Base-by-base conservation (phyloP, 2,888 invertebrate genomes). In the Prostheceraeus crozeri region DNA sequence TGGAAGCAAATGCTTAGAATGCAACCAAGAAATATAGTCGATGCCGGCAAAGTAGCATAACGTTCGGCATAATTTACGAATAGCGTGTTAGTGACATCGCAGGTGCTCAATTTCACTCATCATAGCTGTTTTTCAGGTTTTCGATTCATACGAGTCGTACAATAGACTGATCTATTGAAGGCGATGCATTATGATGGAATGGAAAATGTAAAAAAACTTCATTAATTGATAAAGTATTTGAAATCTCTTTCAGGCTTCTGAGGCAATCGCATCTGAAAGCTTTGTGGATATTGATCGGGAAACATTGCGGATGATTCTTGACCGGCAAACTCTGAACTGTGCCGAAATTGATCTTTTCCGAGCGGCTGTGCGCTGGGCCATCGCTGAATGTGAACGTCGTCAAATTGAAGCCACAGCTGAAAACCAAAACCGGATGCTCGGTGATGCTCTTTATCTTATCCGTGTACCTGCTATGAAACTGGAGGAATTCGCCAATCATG, bases 281-380 rank as follows among this genome's bases (percentile, higher is more conserved):
- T 93, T 94, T 80, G 85, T 87, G 66, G 93, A 94, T 75, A 90
- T 94, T 72, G 93, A 93, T 78, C 84, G 86, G 69, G 85, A 87
- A 67, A 93, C 93, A 25, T 81, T 93, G 68, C 87, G 89, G 76
- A 87, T 87, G 61, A 89, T 93, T 67, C 81, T 94, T 68, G 85
- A 85, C 57, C 82, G 93, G 66, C 93, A 94, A 78, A 91, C 93
- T 1, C 81, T 94, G 46, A 93, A 93, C 77, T 90, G 89, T 75
- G 88, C 88, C 76, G 94, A 94, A 79, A 85, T 87, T 68, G 72
- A 73, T 16, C 65, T 78, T n/a, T 79, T 91, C 77, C 87, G 89
- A 74, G 90, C 93, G 14, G 89, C 89, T 1, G 80, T 90, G 63
- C 84, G 85, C 66, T 94, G 94, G 94, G 90, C 93, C 2, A 82